Evolutionary conservation across 2,797 vertebrate species (phyloP).

Genomic region (Novumbra hubbsi): DNA sequence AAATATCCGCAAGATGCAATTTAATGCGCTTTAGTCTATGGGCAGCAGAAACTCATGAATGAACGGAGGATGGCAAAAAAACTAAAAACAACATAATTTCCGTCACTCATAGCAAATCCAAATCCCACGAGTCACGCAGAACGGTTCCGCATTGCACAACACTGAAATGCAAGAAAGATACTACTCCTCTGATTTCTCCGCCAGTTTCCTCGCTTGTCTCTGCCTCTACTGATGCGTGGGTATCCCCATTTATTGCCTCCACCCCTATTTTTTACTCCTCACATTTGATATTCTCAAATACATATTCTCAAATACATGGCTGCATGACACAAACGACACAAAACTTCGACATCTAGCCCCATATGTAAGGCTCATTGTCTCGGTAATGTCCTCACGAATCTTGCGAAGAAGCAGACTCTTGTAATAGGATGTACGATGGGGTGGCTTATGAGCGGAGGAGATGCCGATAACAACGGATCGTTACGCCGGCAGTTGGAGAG

Average conservation of each 20-base stretch:
- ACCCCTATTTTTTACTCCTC: neutral
- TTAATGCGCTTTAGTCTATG: conserved; percentile 9
- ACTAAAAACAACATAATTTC: conserved; percentile 5
- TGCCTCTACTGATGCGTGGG: conserved; percentile 14
- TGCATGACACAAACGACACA: no score
- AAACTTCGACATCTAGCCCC: neutral
- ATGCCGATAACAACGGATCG: neutral
- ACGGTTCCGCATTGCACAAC: conserved; percentile 12
- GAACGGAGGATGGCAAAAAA: neutral
- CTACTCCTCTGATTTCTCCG: neutral
- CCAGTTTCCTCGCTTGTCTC: neutral
- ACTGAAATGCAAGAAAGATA: neutral
- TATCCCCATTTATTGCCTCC: neutral
- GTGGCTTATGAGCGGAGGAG: neutral
- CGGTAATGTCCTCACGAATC: neutral
- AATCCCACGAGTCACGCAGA: no score
- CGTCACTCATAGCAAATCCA: neutral
- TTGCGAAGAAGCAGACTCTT: neutral
- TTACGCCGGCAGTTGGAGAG: neutral
- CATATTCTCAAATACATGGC: neutral
- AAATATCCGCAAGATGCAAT: conserved; percentile 10
- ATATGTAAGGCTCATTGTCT: neutral
- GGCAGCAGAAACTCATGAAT: conserved; percentile 8
- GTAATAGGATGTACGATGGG: neutral
- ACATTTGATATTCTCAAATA: neutral